phyloP scores from a whole-genome alignment of 2,888 invertebrate genomes.

The Thymelicus acteon region DNA sequence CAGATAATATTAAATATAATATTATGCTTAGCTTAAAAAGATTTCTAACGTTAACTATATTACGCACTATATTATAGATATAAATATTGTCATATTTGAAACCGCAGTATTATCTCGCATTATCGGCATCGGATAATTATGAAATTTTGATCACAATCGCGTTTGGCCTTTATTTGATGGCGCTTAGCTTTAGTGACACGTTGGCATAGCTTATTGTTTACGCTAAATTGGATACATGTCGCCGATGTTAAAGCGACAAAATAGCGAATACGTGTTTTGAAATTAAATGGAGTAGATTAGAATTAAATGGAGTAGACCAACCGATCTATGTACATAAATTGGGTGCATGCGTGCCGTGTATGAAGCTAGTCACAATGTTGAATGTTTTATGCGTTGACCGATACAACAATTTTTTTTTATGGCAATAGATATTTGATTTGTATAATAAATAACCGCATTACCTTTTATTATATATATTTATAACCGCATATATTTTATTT shows the following conservation, averaged over 20 bases:
- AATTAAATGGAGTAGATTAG: neutral
- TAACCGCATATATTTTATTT: no score
- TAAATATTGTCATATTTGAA: neutral
- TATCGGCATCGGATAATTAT: neutral
- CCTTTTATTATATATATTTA: no score
- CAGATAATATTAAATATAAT: no score
- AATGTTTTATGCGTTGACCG: no score
- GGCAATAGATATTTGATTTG: no score
- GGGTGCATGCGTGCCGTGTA: no score
- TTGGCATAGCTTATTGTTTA: neutral
- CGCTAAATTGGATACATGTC: conserved; percentile 6
- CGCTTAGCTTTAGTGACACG: conserved; percentile 1
- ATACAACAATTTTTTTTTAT: no score
- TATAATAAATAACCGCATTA: no score
- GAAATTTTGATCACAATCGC: conserved; percentile 8
- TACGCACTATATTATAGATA: neutral
- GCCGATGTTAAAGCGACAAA: neutral
- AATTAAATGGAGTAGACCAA: neutral
- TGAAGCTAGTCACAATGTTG: no score
- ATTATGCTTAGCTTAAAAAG: no score
- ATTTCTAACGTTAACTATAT: neutral
- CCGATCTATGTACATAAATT: no score
- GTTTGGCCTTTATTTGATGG: conserved; percentile 1
- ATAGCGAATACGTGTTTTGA: conserved; percentile 1
- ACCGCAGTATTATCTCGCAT: neutral